Percentiles rank a stretch among this genome's conserved stretches.
These are phyloP conservation scores for Halcyon badia DNA, from an alignment of 2,797 vertebrate genomes.

Conservation along the genomic window DNA sequence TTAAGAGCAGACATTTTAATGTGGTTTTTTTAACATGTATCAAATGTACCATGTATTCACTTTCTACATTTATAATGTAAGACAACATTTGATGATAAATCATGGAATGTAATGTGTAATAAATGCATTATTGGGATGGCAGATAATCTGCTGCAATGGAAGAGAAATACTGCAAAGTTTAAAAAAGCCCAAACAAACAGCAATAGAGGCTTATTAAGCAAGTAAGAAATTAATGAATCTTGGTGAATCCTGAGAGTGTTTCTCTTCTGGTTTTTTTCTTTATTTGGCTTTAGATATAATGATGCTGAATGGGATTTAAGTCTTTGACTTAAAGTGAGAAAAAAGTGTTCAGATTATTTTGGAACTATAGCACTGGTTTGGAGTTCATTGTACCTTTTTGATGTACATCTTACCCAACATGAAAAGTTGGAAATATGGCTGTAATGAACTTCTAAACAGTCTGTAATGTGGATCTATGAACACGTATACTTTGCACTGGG, in stretches of 20 bases:
- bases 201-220: not conserved
- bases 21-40: not conserved
- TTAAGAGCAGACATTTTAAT: not conserved
- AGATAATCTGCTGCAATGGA: not conserved
- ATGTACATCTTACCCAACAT: not conserved
- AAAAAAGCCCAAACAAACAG: not conserved
- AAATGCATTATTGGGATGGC: not conserved
- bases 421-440: not conserved
- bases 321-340: not conserved
- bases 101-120: not conserved
- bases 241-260: not conserved
- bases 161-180: not conserved
- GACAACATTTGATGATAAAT: not conserved
- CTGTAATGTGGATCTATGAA: not conserved
- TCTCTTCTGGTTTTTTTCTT: not conserved
- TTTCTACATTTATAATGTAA: not conserved
- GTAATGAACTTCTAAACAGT: not conserved
- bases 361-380: not conserved
- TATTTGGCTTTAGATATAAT: not conserved
- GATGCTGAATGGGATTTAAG: not conserved
- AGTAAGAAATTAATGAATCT: not conserved
- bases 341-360: not conserved
- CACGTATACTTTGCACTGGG: not conserved
- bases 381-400: not conserved
- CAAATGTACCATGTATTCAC: not conserved